Evolutionary conservation across 2,888 invertebrate genomes (phyloP).

Genomic region (Hypolimnas misippus): DNA sequence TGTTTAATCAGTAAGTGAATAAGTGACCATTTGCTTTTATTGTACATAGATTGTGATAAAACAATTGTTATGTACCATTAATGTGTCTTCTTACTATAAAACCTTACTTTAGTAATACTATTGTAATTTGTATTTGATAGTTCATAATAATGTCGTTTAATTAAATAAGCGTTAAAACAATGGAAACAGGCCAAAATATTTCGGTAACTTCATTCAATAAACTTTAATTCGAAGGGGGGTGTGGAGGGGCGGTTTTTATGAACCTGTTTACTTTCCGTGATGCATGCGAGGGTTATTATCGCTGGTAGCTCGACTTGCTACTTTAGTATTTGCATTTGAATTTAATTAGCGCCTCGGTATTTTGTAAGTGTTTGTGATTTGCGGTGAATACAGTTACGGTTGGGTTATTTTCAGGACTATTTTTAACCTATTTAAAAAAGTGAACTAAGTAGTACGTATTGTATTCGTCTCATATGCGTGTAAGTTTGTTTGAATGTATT

Average conservation of each 20-base stretch:
- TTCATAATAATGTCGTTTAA: not conserved
- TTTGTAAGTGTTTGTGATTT: not conserved
- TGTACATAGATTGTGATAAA: too few species aligned
- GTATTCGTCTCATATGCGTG: too few species aligned
- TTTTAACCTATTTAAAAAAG: not conserved
- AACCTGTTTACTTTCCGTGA: slow-evolving; percentile 32
- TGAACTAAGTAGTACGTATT: too few species aligned
- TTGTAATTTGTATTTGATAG: too few species aligned
- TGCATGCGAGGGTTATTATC: slow-evolving; percentile 34
- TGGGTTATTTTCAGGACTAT: not conserved
- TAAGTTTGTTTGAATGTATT: too few species aligned
- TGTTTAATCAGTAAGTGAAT: too few species aligned
- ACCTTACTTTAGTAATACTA: too few species aligned
- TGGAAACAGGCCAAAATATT: slow-evolving; percentile 50
- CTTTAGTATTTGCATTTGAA: slow-evolving; percentile 24
- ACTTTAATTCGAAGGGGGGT: slow-evolving; percentile 59
- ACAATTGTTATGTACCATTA: too few species aligned
- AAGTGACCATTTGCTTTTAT: too few species aligned
- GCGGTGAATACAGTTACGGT: not conserved
- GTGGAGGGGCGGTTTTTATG: slow-evolving; percentile 37
- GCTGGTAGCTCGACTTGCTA: slow-evolving; percentile 22
- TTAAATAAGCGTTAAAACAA: not conserved
- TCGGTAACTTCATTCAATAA: slow-evolving; percentile 58
- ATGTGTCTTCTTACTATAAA: too few species aligned
- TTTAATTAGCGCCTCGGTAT: not conserved